phyloP scores from a whole-genome alignment of 2,797 vertebrate species.

The Acropternis orthonyx region DNA sequence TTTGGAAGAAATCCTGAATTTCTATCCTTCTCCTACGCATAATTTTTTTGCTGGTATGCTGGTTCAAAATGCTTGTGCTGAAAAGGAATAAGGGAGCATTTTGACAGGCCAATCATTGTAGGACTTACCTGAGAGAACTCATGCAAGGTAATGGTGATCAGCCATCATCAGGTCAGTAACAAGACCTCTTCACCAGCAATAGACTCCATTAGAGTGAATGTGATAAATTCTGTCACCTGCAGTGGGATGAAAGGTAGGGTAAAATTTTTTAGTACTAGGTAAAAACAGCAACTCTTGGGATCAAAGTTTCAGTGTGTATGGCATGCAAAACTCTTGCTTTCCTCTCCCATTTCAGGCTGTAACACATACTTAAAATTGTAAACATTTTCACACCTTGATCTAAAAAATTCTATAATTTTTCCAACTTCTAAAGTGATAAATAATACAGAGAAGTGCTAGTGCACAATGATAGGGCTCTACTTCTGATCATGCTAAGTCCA shows the following conservation, averaged over 20 bases:
- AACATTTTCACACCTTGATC: neutral
- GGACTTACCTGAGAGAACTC: neutral
- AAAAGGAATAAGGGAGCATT: neutral
- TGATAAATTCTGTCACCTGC: neutral
- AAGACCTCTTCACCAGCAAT: neutral
- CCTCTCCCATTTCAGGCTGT: neutral
- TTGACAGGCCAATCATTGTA: neutral
- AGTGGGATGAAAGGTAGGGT: neutral
- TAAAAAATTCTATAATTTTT: neutral
- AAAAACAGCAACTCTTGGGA: neutral
- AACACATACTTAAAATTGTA: neutral
- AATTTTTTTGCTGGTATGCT: neutral
- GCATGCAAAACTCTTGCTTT: neutral
- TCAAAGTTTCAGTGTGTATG: neutral
- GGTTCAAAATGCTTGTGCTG: neutral
- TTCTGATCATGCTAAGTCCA: neutral
- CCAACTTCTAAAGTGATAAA: neutral
- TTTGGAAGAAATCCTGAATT: neutral
- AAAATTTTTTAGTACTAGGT: conserved; percentile 1
- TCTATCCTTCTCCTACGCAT: accelerated
- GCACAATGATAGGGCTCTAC: neutral
- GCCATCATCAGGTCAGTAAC: neutral
- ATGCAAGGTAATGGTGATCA: neutral
- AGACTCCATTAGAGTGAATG: neutral
- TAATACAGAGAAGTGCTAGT: neutral